Evolutionary conservation across 2,797 vertebrate species (phyloP), one percentile per base, ranked within the genome.

Genomic region (Cottoperca gobio): DNA sequence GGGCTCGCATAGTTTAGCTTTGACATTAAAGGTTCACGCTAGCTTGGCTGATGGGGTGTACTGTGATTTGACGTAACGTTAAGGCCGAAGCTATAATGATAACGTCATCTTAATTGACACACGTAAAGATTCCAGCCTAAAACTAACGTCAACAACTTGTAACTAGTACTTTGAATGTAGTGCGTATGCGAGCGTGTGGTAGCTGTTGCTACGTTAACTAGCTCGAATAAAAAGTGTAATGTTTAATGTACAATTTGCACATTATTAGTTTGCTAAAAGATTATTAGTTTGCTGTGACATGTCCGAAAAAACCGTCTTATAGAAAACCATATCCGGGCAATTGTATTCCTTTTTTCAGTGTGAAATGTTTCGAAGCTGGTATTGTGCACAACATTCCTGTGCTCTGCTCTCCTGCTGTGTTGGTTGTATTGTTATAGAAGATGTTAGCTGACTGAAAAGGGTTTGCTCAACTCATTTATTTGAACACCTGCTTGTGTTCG

Each of bases 11-110:
- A 11, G 3, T 2, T 11, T 11, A 23, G 54, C 24, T 43, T 14
- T 2, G 6, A 21, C 45, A 3, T 13, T 33, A 2, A 11, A 35
- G 35, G 52, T 49, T 3, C 3, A 14, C n/a, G 81, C 59, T 73
- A 79, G 82, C 79, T 64, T 14, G 24, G 9, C 48, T 24, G 55
- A 46, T 2, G 2, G 63, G 83, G 66, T 81, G 84, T 82, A 45
- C 79, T 82, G 88, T 71, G 88, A 82, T 85, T 68, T 88, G 70
- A 84, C 73, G 24, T 53, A 6, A 70, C 31, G 58, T 59, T 60
- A 5, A 86, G 87, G 87, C 87, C 84, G 76, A 68, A 45, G 80
- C 76, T 79, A 0, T 46, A 12, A 10, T 4, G 33, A 58, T 65
- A 48, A 81, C 76, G 79, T 79, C 80, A 77, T 66, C 1, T 68